These are phyloP conservation scores for Eunapius fragilis DNA, from an alignment of 37 sponge, comb jelly and placozoan genomes.

Conservation along the genomic window DNA sequence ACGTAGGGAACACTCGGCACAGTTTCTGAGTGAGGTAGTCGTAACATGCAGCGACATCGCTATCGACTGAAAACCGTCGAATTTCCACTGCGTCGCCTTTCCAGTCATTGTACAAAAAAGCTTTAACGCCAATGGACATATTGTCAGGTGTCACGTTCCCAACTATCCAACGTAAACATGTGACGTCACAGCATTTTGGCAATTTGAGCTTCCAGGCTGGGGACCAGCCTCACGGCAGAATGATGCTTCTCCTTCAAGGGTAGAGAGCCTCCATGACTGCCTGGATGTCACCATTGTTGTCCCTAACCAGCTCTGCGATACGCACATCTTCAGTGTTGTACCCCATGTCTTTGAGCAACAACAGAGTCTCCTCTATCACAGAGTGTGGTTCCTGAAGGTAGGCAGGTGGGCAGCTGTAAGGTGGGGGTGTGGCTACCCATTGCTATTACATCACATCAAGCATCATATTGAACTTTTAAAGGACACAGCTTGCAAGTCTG, in stretches of 20 bases:
- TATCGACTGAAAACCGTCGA: constrained; percentile 73
- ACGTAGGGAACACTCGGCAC: constrained; percentile 51
- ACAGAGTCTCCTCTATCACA: neutral
- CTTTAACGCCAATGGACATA: neutral
- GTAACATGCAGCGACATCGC: constrained; percentile 70
- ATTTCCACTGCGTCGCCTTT: constrained; percentile 63
- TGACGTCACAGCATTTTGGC: no score
- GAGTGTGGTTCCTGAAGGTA: neutral
- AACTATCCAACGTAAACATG: no score
- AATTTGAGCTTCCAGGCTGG: no score
- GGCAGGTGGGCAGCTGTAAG: neutral
- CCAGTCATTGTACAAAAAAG: constrained; percentile 7
- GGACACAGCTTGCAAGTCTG: no score
- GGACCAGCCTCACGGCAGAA: no score
- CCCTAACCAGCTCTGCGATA: neutral
- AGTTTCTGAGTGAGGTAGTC: constrained; percentile 69
- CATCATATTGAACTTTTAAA: no score
- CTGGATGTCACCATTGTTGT: neutral
- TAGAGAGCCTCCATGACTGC: neutral
- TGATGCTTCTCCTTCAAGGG: neutral
- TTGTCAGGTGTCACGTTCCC: neutral
- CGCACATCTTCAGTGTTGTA: neutral
- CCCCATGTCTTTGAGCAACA: neutral
- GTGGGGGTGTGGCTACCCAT: neutral
- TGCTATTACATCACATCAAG: no score